Evolutionary conservation across 2,113 vertebrate genomes (phyloP).

Genomic region (Oenanthe oenanthe): DNA sequence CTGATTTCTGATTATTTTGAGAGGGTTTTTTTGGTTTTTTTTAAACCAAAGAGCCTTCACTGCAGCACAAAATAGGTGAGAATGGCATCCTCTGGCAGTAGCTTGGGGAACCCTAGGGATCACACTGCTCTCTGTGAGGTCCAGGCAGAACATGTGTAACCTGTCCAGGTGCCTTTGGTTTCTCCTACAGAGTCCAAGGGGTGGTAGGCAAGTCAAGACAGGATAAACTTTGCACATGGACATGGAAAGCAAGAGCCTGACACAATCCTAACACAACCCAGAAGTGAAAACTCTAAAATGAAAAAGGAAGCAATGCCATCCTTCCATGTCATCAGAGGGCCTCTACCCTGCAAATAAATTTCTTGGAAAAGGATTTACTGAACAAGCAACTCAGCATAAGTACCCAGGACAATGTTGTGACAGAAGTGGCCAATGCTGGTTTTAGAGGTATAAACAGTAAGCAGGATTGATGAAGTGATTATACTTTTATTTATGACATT

Average conservation of each 20-base stretch:
- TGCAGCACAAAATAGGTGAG: neutral
- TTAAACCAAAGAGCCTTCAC: neutral
- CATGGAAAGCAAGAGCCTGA: neutral
- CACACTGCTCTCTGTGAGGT: fast-evolving
- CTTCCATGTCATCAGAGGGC: neutral
- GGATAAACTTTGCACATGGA: fast-evolving
- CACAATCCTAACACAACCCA: neutral
- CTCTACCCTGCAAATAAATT: neutral
- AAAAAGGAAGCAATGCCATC: neutral
- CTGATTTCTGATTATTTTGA: no score
- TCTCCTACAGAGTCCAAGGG: neutral
- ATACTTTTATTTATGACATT: slow-evolving; percentile 41
- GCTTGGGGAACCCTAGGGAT: neutral
- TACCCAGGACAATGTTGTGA: neutral
- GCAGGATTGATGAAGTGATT: slow-evolving; percentile 48
- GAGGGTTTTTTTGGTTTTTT: neutral
- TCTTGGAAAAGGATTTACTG: slow-evolving; percentile 1
- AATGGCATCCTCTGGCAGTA: neutral
- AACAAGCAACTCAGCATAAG: neutral
- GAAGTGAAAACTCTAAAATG: neutral
- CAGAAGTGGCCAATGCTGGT: slow-evolving; percentile 26
- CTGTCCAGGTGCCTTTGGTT: neutral
- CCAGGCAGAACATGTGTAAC: neutral
- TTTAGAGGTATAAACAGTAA: slow-evolving; percentile 40
- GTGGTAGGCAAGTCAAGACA: no score